These are phyloP conservation scores for Eutrigla gurnardus DNA, from an alignment of 2,797 vertebrate genomes.

Conservation along the genomic window DNA sequence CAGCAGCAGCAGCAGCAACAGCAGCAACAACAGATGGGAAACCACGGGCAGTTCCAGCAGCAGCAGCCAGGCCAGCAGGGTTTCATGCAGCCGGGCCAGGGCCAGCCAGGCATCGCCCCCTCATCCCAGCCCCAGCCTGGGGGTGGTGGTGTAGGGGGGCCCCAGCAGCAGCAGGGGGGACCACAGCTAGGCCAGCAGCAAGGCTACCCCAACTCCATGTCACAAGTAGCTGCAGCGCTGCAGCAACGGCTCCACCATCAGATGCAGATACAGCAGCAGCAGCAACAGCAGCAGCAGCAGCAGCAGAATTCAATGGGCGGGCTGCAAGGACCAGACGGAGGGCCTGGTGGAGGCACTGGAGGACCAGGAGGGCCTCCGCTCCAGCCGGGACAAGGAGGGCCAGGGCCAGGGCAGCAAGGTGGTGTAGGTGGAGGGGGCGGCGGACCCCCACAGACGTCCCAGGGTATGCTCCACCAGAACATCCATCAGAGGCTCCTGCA, in stretches of 20 bases:
- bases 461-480: slow-evolving; percentile 90
- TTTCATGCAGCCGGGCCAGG: slow-evolving; percentile 80
- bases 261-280: slow-evolving; percentile 86
- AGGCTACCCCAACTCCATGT: slow-evolving; percentile 80
- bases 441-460: slow-evolving; percentile 75
- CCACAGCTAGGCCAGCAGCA: slow-evolving; percentile 80
- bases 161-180: slow-evolving; percentile 86
- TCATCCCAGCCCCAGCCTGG: slow-evolving; percentile 78
- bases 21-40: slow-evolving; percentile 90
- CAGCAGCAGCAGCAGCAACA: slow-evolving; percentile 80
- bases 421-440: slow-evolving; percentile 57
- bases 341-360: slow-evolving; percentile 69
- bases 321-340: slow-evolving; percentile 78
- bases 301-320: slow-evolving; percentile 90
- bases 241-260: slow-evolving; percentile 89
- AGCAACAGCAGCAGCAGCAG: slow-evolving; percentile 74
- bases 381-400: slow-evolving; percentile 75
- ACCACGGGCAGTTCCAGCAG: slow-evolving; percentile 91
- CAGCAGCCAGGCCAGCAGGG: slow-evolving; percentile 80
- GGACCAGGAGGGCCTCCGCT: slow-evolving; percentile 68
- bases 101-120: slow-evolving; percentile 70
- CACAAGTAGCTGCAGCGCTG: slow-evolving; percentile 80
- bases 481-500: slow-evolving; percentile 84
- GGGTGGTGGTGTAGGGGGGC: slow-evolving; percentile 70
- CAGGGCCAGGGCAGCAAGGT: slow-evolving; percentile 82